A percentile compares a stretch with the other conserved stretches of the same genome.
These are phyloP conservation scores for Dryococelus australis DNA, from an alignment of 2,888 invertebrate genomes.

Conservation along the genomic window DNA sequence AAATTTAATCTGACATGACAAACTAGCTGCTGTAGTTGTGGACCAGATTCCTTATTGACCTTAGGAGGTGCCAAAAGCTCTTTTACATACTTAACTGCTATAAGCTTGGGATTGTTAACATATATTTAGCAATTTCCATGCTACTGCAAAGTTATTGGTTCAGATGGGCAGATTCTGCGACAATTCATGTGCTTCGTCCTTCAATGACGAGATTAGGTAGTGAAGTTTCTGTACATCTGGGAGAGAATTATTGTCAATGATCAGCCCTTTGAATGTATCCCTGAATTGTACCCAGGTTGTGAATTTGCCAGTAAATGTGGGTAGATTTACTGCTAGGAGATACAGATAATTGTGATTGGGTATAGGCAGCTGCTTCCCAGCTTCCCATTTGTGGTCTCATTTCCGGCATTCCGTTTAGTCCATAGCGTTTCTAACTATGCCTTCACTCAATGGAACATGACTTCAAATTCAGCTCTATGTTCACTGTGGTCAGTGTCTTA, in stretches of 20 bases:
- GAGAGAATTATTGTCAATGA: too few relatives aligned
- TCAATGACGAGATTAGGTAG: conserved; percentile 42
- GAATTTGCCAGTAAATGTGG: too few relatives aligned
- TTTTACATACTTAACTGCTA: not conserved
- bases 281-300: too few relatives aligned
- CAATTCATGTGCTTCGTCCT: too few relatives aligned
- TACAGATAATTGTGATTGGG: too few relatives aligned
- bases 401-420: too few relatives aligned
- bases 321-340: too few relatives aligned
- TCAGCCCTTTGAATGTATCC: too few relatives aligned
- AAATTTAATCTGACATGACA: not conserved
- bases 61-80: not conserved
- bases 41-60: not conserved
- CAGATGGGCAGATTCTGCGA: conserved; percentile 24
- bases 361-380: too few relatives aligned
- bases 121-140: not conserved
- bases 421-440: too few relatives aligned
- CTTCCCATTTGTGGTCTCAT: too few relatives aligned
- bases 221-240: not conserved
- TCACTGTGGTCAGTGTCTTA: not conserved
- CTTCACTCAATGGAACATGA: not conserved
- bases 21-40: not conserved
- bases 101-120: not conserved
- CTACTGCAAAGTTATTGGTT: not conserved
- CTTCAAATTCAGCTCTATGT: not conserved